Evolutionary conservation across 2,888 invertebrate genomes (phyloP).

Genomic region (Keiferia lycopersicella): DNA sequence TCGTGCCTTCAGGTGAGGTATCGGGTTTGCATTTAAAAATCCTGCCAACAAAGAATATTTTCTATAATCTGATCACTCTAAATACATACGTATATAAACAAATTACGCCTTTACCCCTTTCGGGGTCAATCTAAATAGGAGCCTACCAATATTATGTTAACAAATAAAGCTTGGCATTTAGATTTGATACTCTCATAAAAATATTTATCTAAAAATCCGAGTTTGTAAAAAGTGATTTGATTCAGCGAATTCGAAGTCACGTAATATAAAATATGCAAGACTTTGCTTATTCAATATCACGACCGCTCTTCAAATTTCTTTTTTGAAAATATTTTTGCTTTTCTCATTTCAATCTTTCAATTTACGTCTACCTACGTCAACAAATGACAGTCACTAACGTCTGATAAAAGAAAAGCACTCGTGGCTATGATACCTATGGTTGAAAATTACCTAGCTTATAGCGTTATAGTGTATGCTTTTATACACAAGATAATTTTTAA

Average conservation of each 20-base stretch:
- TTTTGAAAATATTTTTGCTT: background rate
- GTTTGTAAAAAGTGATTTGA: background rate
- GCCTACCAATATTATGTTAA: background rate
- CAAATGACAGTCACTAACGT: background rate
- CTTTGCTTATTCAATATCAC: slow-evolving; percentile 11
- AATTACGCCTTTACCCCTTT: too few relatives aligned
- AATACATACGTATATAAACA: too few relatives aligned
- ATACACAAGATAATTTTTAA: too few relatives aligned
- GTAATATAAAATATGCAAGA: slow-evolving; percentile 19
- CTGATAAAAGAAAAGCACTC: too few relatives aligned
- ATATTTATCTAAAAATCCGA: background rate
- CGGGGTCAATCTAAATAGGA: too few relatives aligned
- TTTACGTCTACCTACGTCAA: too few relatives aligned
- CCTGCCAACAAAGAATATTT: slow-evolving; percentile 74
- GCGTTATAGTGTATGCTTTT: too few relatives aligned
- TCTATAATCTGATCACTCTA: too few relatives aligned
- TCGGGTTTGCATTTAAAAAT: slow-evolving; percentile 94
- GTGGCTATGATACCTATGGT: too few relatives aligned
- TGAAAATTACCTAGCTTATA: too few relatives aligned
- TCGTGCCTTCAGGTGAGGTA: slow-evolving; percentile 91
- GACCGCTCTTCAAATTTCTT: background rate
- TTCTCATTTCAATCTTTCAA: too few relatives aligned
- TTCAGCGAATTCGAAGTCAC: slow-evolving; percentile 14
- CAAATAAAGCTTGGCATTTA: too few relatives aligned
- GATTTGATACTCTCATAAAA: background rate